phyloP scores from a whole-genome alignment of 64 coral and sea anemone genomes.

The Dendrophyllia cribrosa region DNA sequence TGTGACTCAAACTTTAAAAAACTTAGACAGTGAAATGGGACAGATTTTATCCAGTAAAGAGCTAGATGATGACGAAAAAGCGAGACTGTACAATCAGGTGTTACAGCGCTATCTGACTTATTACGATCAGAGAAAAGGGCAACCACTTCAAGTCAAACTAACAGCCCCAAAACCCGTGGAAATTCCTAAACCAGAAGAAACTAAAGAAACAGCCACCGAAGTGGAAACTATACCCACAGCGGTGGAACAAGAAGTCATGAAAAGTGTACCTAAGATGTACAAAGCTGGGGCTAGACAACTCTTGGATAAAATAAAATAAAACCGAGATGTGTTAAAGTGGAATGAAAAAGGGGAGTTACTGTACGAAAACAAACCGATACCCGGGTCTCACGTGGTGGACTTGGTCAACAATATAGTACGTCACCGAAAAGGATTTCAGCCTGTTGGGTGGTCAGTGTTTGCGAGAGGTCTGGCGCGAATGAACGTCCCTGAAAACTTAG shows the following conservation, averaged over 20 bases:
- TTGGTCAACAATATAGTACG: not conserved
- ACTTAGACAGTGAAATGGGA: not conserved
- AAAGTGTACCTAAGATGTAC: not conserved
- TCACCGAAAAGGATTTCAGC: not conserved
- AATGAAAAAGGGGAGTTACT: not conserved
- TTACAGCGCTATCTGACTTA: no score
- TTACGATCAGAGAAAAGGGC: no score
- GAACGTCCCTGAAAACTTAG: not conserved
- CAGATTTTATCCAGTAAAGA: not conserved
- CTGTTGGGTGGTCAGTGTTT: no score
- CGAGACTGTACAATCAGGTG: no score
- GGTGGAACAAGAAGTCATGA: not conserved
- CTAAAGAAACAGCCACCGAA: not conserved
- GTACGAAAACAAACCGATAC: not conserved
- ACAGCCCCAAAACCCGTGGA: not conserved
- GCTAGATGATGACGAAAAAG: not conserved
- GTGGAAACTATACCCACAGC: not conserved
- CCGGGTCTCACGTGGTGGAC: not conserved
- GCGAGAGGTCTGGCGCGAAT: not conserved
- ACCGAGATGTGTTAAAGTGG: no score
- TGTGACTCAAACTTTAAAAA: not conserved
- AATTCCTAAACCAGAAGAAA: not conserved
- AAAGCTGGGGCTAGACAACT: not conserved
- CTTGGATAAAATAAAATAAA: not conserved
- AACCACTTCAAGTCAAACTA: no score